Conservation (phyloP, 2,888 invertebrate species). For the Harpalus rubripes region DNA sequence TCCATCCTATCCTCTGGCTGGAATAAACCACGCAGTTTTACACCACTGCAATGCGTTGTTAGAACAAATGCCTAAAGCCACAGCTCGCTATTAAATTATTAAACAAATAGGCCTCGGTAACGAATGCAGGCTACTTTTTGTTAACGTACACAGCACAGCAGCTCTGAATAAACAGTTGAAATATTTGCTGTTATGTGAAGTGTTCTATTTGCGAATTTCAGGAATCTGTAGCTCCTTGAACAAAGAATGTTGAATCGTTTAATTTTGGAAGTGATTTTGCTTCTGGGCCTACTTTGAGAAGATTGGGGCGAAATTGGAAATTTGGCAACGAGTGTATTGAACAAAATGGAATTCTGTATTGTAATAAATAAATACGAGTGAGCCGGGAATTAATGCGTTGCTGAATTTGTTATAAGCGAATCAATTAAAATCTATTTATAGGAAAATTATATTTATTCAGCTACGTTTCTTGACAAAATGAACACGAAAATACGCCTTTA, state of each 20-base stretch:
- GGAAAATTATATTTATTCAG: no score
- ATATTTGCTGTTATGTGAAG: conserved; percentile 42
- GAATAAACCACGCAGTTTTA: conserved; percentile 6
- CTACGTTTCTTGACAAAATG: no score
- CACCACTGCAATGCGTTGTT: conserved; percentile 7
- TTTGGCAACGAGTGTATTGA: background rate
- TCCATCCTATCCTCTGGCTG: background rate
- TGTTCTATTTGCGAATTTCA: conserved; percentile 39
- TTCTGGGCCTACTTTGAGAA: background rate
- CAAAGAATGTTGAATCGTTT: conserved; percentile 26
- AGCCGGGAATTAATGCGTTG: background rate
- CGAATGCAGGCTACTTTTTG: conserved; percentile 36
- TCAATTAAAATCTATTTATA: no score
- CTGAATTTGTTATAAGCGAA: no score
- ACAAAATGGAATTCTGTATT: background rate
- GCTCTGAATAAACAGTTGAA: conserved; percentile 42
- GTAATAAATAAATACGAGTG: background rate
- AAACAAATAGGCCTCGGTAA: conserved; percentile 40
- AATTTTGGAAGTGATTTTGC: conserved; percentile 22
- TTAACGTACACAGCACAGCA: background rate
- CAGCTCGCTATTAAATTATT: conserved; percentile 38
- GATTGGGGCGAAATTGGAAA: background rate
- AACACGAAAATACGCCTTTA: no score
- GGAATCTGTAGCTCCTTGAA: conserved; percentile 27
- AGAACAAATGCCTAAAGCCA: conserved; percentile 23